Conservation (phyloP, 2,888 invertebrate species). For the Caenorhabditis japonica region DNA sequence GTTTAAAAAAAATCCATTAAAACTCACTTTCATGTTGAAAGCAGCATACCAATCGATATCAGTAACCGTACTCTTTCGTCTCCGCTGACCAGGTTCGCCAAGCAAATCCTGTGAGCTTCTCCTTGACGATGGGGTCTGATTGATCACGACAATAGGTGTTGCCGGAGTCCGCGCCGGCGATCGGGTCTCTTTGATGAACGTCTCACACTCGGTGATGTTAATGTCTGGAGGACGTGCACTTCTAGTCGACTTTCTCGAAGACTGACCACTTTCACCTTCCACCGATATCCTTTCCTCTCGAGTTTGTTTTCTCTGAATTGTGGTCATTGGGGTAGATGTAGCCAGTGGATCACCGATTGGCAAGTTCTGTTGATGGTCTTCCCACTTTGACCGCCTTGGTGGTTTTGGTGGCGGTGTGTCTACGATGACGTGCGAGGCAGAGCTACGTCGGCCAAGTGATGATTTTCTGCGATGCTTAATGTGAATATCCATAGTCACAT, state of each 20-base stretch:
- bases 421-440: conserved; percentile 3
- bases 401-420: conserved; percentile 55
- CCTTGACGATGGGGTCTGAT: conserved; percentile 51
- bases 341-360: conserved; percentile 53
- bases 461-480: conserved; percentile 5
- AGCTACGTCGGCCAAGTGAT: conserved; percentile 5
- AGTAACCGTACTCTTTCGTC: conserved; percentile 60
- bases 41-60: conserved; percentile 67
- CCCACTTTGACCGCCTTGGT: conserved; percentile 42
- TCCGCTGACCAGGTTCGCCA: conserved; percentile 33
- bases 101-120: conserved; percentile 51
- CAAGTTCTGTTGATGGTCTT: conserved; percentile 24
- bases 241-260: conserved; percentile 35
- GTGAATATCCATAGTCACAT: conserved; percentile 40
- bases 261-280: conserved; percentile 29
- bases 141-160: conserved; percentile 62
- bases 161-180: conserved; percentile 38
- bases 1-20: no score
- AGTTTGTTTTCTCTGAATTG: conserved; percentile 44
- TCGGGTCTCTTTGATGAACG: conserved; percentile 15
- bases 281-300: conserved; percentile 26
- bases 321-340: conserved; percentile 59
- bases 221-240: conserved; percentile 48
- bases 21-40: conserved; percentile 62
- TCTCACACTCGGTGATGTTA: conserved; percentile 43